Evolutionary conservation across 2,113 vertebrate genomes (phyloP).

Genomic region (Tachysurus vachellii): DNA sequence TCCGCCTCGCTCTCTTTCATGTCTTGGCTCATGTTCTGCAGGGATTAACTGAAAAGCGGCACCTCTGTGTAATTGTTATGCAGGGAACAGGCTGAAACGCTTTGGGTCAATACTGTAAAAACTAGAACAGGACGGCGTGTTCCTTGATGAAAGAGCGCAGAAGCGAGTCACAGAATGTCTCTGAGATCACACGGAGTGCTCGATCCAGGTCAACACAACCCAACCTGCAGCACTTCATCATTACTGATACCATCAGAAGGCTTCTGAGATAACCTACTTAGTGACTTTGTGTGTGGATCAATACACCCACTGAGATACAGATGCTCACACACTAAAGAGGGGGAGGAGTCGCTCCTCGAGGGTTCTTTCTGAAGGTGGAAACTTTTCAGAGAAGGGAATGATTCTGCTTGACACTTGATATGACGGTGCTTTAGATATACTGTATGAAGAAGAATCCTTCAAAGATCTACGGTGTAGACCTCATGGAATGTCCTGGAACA

Average conservation of each 20-base stretch:
- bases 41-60: conserved; percentile 41
- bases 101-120: conserved; percentile 1
- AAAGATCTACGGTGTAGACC: not conserved
- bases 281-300: conserved; percentile 8
- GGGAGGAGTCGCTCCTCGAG: not conserved
- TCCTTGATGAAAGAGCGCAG: conserved; percentile 4
- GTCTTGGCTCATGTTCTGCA: conserved; percentile 29
- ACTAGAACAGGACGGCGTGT: conserved; percentile 14
- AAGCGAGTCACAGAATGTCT: not conserved
- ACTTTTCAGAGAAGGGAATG: not conserved
- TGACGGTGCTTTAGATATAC: not conserved
- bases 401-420: too few species aligned
- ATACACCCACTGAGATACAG: not conserved
- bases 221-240: conserved; percentile 1
- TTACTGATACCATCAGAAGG: conserved; percentile 4
- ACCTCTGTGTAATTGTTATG: conserved; percentile 24
- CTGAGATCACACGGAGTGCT: conserved; percentile 1
- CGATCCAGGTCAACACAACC: conserved; percentile 13
- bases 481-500: not conserved
- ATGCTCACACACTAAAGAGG: not conserved
- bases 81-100: not conserved
- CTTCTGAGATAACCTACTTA: conserved; percentile 15
- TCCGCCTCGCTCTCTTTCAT: not conserved
- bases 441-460: not conserved
- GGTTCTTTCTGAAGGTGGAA: not conserved